Percentiles rank a stretch among this genome's conserved stretches.
phyloP scores from a whole-genome alignment of 2,113 vertebrate genomes.

The Ctenodactylus gundi region DNA sequence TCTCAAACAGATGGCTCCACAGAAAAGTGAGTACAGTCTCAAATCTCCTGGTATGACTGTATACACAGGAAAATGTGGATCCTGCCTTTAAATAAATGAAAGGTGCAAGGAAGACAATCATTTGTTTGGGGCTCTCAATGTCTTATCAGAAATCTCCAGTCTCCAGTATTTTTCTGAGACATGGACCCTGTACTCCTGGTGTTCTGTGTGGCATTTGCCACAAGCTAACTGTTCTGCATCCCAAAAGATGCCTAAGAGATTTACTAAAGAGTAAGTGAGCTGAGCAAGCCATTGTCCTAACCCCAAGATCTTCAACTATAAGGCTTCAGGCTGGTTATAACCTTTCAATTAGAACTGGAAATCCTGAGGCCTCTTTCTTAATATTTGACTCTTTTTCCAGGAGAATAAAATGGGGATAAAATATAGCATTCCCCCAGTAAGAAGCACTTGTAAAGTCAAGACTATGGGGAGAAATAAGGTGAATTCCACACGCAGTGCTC shows the following conservation, averaged over 20 bases:
- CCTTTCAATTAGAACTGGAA: not conserved
- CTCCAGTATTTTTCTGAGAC: not conserved
- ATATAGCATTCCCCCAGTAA: not conserved
- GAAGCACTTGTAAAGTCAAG: not conserved
- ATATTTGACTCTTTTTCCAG: not conserved
- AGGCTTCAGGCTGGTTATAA: not conserved
- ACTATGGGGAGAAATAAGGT: not conserved
- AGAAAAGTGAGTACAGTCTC: slow-evolving; percentile 17
- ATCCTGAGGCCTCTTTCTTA: not conserved
- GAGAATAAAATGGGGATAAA: not conserved
- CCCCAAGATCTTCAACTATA: not conserved
- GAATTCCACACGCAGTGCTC: not conserved
- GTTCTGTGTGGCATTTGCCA: not conserved
- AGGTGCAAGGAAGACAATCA: not conserved
- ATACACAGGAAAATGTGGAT: not conserved
- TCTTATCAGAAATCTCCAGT: slow-evolving; percentile 34
- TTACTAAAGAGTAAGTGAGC: not conserved
- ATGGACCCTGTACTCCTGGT: not conserved
- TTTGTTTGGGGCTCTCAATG: not conserved
- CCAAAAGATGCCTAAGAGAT: not conserved
- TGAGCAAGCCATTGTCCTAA: accelerated
- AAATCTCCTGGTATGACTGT: slow-evolving; percentile 23
- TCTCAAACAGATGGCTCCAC: slow-evolving; percentile 55
- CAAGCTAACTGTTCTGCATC: not conserved
- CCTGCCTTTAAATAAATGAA: not conserved